These are phyloP conservation scores for Trematomus loennbergii DNA, from an alignment of 2,113 vertebrate genomes.

Conservation along the genomic window DNA sequence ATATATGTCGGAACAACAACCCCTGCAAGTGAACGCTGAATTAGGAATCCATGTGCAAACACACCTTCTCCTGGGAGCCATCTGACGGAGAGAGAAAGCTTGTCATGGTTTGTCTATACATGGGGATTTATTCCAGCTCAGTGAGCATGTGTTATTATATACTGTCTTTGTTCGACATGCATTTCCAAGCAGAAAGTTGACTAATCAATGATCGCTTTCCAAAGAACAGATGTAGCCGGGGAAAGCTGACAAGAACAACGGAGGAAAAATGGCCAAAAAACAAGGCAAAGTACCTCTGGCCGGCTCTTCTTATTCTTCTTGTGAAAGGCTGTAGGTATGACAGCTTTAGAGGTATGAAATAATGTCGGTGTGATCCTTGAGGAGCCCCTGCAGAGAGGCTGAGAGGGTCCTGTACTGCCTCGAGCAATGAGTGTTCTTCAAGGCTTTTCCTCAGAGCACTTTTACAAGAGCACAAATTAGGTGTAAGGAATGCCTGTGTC, in stretches of 20 bases:
- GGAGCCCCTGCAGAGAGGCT: slow-evolving; percentile 70
- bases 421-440: slow-evolving; percentile 71
- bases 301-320: slow-evolving; percentile 46
- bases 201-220: slow-evolving; percentile 41
- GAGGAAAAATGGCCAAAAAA: background rate
- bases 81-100: slow-evolving; percentile 52
- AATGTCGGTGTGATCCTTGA: slow-evolving; percentile 60
- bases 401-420: slow-evolving; percentile 76
- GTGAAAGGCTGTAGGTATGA: slow-evolving; percentile 59
- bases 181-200: slow-evolving; percentile 51
- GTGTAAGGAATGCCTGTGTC: slow-evolving; percentile 52
- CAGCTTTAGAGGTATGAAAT: slow-evolving; percentile 70
- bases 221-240: slow-evolving; percentile 38
- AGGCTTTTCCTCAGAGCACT: slow-evolving; percentile 73
- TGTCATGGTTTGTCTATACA: slow-evolving; percentile 64
- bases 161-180: slow-evolving; percentile 47
- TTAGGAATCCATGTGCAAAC: slow-evolving; percentile 58
- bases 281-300: slow-evolving; percentile 40
- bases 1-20: slow-evolving; percentile 65
- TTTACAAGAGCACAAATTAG: slow-evolving; percentile 79
- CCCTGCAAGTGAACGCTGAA: slow-evolving; percentile 56
- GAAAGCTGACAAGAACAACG: slow-evolving; percentile 16
- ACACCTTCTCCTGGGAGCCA: slow-evolving; percentile 67
- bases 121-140: slow-evolving; percentile 57
- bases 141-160: slow-evolving; percentile 50